Evolutionary conservation across 2,888 invertebrate species (phyloP).

Genomic region (Heliothis peltigera): DNA sequence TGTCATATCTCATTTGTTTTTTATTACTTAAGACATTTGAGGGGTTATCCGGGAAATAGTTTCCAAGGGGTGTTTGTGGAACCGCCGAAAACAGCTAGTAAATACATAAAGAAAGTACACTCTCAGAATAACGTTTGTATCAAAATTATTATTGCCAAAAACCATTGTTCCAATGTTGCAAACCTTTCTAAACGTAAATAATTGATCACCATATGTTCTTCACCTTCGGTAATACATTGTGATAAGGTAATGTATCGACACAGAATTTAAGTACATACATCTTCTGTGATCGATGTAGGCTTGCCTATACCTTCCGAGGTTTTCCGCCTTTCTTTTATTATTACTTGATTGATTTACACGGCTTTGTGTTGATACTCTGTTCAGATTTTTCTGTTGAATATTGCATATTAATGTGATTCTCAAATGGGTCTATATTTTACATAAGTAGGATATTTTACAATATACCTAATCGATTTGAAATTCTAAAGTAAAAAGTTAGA

Average conservation of each 20-base stretch:
- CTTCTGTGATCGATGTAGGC: conserved; percentile 56
- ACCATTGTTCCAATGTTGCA: background rate
- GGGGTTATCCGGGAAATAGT: too few relatives aligned
- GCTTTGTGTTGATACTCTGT: conserved; percentile 21
- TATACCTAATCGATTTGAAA: too few relatives aligned
- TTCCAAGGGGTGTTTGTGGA: too few relatives aligned
- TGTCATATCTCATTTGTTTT: too few relatives aligned
- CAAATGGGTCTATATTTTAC: too few relatives aligned
- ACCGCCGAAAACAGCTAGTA: too few relatives aligned
- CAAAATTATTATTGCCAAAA: background rate
- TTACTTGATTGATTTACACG: conserved; percentile 43
- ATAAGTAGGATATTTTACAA: too few relatives aligned
- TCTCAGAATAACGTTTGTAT: background rate
- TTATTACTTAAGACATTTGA: too few relatives aligned
- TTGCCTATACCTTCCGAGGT: conserved; percentile 43
- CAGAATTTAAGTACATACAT: conserved; percentile 49
- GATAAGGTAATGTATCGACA: conserved; percentile 48
- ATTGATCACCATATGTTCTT: conserved; percentile 28
- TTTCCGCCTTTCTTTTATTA: conserved; percentile 46
- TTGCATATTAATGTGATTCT: background rate
- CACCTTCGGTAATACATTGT: conserved; percentile 34
- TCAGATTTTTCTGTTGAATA: background rate
- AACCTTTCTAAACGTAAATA: conserved; percentile 8
- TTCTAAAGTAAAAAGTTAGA: too few relatives aligned
- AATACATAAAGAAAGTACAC: too few relatives aligned